Evolutionary conservation across 2,113 vertebrate species (phyloP), one percentile per base, ranked within the genome.

Genomic region (Capreolus pygargus): DNA sequence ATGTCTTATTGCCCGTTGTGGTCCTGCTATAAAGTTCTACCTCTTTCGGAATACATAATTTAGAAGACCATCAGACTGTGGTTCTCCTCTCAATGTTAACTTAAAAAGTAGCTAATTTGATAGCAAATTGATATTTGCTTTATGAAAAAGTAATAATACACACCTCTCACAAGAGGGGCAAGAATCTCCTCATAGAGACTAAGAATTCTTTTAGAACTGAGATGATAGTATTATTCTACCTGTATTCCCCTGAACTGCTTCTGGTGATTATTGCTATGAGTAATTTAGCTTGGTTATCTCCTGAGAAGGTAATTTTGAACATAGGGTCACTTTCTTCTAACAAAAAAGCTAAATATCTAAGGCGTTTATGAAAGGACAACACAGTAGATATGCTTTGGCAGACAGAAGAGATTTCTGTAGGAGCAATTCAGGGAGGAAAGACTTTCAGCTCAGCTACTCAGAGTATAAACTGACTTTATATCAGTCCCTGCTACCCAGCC

Each of bases 271-370:
- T 74, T 81, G 15, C 23, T 97, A 96, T 96, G 61, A 84, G 11
- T 95, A 74, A 67, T 97, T 96, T 95, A 60, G 43, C 9, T 93
- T 97, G 23, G n/a, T 91, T 94, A 78, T 97, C 58, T 91, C 23
- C 50, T 88, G n/a, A 87, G 78, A 93, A 78, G 8, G 10, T 79
- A 89, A 78, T 95, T 94, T 97, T 78, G 36, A 94, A 96, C 58
- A 82, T 27, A 89, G 47, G 36, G 25, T 50, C n/a, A 4, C 61
- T 74, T 70, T 15, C 11, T 33, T 89, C 55, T 83, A 43, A 43
- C 36, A 86, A 52, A 12, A 84, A 86, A n/a, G 3, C 47, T 92
- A 94, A 61, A 79, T 86, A 89, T 60, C 23, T 60, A 79, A 92
- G 39, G 58, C 85, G n/a, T 93, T 90, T 93, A 52, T 94, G 36